Evolutionary conservation across 2,797 vertebrate genomes (phyloP).

Genomic region (Rhynchotus rufescens): DNA sequence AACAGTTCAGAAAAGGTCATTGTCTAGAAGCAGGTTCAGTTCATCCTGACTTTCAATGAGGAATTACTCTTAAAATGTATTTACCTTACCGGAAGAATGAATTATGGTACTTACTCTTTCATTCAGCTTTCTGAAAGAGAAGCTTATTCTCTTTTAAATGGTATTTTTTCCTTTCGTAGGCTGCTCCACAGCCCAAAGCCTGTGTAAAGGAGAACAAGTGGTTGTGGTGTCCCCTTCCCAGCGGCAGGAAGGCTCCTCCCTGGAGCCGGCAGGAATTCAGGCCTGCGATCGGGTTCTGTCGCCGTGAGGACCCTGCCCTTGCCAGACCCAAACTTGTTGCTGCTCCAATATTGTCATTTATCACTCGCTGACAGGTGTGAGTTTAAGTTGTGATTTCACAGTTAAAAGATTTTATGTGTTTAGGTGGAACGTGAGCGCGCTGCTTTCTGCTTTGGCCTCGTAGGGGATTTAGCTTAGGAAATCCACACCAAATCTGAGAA

Average conservation of each 20-base stretch:
- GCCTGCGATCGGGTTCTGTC: neutral
- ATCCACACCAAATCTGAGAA: neutral
- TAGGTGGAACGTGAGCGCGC: neutral
- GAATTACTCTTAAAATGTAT: neutral
- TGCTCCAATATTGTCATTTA: neutral
- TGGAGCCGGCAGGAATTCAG: neutral
- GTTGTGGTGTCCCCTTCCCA: neutral
- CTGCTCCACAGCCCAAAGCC: neutral
- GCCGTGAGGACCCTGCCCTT: neutral
- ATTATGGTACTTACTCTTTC: neutral
- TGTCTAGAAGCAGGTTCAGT: neutral
- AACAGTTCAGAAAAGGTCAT: neutral
- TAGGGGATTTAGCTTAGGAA: neutral
- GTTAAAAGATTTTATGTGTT: neutral
- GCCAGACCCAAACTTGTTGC: neutral
- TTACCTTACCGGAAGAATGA: neutral
- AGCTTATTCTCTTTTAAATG: neutral
- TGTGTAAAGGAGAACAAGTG: neutral
- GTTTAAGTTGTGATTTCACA: neutral
- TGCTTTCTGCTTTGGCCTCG: neutral
- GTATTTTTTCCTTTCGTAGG: neutral
- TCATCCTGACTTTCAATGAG: neutral
- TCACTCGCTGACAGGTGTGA: constrained; percentile 3
- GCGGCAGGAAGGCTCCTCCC: neutral
- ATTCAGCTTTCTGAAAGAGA: neutral